Percentiles rank a stretch among this genome's conserved stretches.
These are phyloP conservation scores for Mongoloraphidia duomilia DNA, from an alignment of 2,888 invertebrate species.

Conservation along the genomic window DNA sequence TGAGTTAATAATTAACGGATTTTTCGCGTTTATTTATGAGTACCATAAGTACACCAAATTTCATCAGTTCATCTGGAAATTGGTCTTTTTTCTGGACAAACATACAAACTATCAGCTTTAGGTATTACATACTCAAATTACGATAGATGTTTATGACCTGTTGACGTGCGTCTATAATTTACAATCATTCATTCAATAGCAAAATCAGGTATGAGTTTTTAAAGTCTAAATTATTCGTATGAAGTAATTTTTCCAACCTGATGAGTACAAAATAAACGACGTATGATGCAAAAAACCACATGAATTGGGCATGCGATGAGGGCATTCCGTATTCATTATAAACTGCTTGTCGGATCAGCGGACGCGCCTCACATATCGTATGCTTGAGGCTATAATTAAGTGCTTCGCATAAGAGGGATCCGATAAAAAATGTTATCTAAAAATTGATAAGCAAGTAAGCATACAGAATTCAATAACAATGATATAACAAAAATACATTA, in stretches of 20 bases:
- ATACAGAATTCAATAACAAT: background rate
- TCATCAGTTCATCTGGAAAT: too few species aligned
- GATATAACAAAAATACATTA: conserved; percentile 25
- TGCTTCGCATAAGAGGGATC: conserved; percentile 61
- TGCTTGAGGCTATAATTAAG: conserved; percentile 71
- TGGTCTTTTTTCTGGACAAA: too few species aligned
- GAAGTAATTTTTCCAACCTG: conserved; percentile 40
- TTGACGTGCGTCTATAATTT: too few species aligned
- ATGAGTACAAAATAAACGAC: conserved; percentile 72
- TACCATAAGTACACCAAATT: too few species aligned
- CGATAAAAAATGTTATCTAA: conserved; percentile 74
- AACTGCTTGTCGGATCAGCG: conserved; percentile 48
- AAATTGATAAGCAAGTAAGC: conserved; percentile 20
- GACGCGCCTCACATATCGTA: conserved; percentile 65
- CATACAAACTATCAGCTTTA: too few species aligned
- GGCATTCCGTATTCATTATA: conserved; percentile 82
- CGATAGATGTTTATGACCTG: too few species aligned
- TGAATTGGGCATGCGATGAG: conserved; percentile 80
- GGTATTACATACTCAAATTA: too few species aligned
- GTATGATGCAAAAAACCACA: conserved; percentile 83
- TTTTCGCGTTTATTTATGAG: too few species aligned
- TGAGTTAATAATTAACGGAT: too few species aligned
- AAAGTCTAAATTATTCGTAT: too few species aligned
- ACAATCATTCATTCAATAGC: too few species aligned
- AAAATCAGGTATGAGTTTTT: too few species aligned